Conservation (phyloP, 2,113 vertebrate species). For the Leiothrix lutea region DNA sequence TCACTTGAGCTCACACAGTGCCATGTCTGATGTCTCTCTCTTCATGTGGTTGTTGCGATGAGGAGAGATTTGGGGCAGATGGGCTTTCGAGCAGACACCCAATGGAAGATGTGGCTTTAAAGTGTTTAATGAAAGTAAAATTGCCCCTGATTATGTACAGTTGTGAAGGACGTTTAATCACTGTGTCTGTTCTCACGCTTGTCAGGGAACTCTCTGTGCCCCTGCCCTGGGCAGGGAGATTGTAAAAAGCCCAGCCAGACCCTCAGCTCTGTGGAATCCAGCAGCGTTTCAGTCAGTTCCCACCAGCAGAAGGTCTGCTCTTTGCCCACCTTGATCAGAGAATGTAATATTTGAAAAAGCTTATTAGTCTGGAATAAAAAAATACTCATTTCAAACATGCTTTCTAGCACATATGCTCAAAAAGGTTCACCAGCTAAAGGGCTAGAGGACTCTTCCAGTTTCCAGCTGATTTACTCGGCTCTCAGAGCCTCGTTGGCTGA, state of each 20-base stretch:
- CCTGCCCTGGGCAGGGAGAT: neutral
- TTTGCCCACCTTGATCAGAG: neutral
- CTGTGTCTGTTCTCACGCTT: neutral
- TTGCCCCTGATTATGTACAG: neutral
- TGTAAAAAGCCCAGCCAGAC: neutral
- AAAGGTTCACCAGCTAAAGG: conserved; percentile 61
- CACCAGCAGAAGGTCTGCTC: neutral
- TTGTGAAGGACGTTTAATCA: neutral
- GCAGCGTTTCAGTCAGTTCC: accelerated
- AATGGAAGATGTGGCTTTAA: neutral
- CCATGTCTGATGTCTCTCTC: neutral
- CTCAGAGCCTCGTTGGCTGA: conserved; percentile 36
- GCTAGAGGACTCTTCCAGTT: conserved; percentile 41
- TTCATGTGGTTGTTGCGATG: neutral
- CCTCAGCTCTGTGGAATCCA: neutral
- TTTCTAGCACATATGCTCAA: conserved; percentile 46
- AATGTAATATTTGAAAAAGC: neutral
- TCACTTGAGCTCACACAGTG: neutral
- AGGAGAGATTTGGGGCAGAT: neutral
- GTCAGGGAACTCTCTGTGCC: neutral
- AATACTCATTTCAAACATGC: neutral
- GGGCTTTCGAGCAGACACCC: neutral
- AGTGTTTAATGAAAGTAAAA: neutral
- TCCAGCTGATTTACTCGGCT: conserved; percentile 46
- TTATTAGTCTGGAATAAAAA: neutral